Evolutionary conservation across 2,888 invertebrate species (phyloP).

Genomic region (Drosophila flavopinicola): DNA sequence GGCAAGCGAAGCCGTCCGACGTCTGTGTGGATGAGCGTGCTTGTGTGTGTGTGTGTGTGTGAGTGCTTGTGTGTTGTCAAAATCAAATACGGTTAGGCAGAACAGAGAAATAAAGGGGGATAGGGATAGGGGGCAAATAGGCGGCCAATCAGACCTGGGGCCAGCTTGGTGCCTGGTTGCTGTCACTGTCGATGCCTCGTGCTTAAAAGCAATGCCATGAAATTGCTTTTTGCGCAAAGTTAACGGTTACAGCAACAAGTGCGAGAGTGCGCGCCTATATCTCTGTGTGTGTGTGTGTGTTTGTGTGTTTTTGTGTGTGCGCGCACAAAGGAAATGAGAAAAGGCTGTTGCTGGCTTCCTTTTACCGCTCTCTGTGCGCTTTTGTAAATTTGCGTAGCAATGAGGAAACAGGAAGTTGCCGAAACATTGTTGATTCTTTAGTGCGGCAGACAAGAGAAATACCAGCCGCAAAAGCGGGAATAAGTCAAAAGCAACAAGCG

Average conservation of each 20-base stretch:
- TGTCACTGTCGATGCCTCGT: slow-evolving; percentile 53
- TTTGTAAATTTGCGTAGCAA: slow-evolving; percentile 61
- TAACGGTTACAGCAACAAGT: slow-evolving; percentile 70
- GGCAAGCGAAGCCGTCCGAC: not conserved
- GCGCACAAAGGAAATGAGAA: slow-evolving; percentile 71
- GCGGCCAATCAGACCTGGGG: slow-evolving; percentile 51
- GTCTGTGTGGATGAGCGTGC: not conserved
- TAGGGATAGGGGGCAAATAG: slow-evolving; percentile 7
- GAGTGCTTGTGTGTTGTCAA: slow-evolving; percentile 30
- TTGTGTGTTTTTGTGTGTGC: slow-evolving; percentile 8
- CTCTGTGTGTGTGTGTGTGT: slow-evolving; percentile 16
- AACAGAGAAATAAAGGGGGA: slow-evolving; percentile 6
- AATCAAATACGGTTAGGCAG: slow-evolving; percentile 53
- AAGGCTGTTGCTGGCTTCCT: slow-evolving; percentile 71
- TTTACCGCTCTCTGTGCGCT: slow-evolving; percentile 54
- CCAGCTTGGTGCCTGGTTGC: slow-evolving; percentile 44
- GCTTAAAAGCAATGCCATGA: slow-evolving; percentile 68
- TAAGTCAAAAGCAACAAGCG: slow-evolving; percentile 22
- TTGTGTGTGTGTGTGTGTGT: slow-evolving; percentile 1
- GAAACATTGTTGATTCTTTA: slow-evolving; percentile 66
- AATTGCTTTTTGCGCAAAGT: slow-evolving; percentile 72
- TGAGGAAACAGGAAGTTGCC: slow-evolving; percentile 71
- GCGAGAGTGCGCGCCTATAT: slow-evolving; percentile 24
- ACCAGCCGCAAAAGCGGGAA: slow-evolving; percentile 34
- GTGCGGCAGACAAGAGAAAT: slow-evolving; percentile 37